These are phyloP conservation scores for Melanotaenia boesemani DNA, from an alignment of 2,797 vertebrate species.

Conservation along the genomic window DNA sequence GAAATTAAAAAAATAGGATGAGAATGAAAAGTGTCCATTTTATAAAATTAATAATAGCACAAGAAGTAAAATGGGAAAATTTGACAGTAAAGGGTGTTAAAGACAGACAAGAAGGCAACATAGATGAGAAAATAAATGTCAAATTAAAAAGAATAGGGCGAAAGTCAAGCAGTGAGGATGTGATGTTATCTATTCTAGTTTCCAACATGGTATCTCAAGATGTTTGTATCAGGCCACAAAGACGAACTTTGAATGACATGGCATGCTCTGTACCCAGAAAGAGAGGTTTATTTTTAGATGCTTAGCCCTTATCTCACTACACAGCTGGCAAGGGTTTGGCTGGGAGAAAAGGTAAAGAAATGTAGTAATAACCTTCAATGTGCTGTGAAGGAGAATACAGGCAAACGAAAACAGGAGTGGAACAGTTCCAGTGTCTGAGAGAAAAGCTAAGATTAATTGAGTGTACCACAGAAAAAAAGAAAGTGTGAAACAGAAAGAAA, in stretches of 20 bases:
- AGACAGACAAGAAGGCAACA: background rate
- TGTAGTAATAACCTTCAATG: constrained; percentile 61
- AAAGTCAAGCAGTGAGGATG: constrained; percentile 23
- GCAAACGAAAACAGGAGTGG: background rate
- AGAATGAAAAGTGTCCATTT: background rate
- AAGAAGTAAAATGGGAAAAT: background rate
- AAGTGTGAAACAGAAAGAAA: background rate
- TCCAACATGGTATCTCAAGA: constrained; percentile 52
- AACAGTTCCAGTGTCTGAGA: constrained; percentile 20
- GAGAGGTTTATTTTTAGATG: constrained; percentile 73
- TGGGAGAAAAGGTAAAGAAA: constrained; percentile 71
- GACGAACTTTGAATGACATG: constrained; percentile 66
- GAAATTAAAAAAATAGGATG: background rate
- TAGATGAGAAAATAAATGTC: constrained; percentile 26
- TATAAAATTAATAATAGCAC: constrained; percentile 6
- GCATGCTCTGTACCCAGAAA: constrained; percentile 50
- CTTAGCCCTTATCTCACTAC: constrained; percentile 69
- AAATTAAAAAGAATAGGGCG: constrained; percentile 29
- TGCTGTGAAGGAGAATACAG: constrained; percentile 44
- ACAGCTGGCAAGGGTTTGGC: constrained; percentile 68
- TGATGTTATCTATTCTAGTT: constrained; percentile 52
- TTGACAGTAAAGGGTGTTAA: background rate
- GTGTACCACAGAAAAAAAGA: constrained; percentile 22
- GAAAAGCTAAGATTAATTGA: constrained; percentile 34
- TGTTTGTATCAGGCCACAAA: constrained; percentile 60